A percentile compares a stretch with the other conserved stretches of the same genome.
Evolutionary conservation across 2,797 vertebrate species (phyloP).

Genomic region (Pangasius macronema): DNA sequence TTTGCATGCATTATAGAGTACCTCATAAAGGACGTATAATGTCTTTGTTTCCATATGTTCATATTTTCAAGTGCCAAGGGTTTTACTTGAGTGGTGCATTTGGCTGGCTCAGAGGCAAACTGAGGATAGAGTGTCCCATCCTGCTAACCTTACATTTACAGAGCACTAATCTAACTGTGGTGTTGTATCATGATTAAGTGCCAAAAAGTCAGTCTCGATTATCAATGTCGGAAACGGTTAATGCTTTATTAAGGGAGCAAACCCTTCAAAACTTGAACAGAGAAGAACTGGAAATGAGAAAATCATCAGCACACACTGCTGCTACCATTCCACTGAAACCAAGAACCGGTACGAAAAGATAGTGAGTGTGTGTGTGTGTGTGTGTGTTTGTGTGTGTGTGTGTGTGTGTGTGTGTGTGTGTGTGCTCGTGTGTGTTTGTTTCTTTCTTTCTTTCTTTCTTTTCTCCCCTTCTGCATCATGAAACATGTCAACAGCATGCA

Average conservation of each 20-base stretch:
- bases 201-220: constrained; percentile 70
- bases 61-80: constrained; percentile 71
- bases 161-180: constrained; percentile 5
- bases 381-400: constrained; percentile 24
- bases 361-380: constrained; percentile 24
- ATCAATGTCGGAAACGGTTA: constrained; percentile 69
- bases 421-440: neutral
- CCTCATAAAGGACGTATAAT: constrained; percentile 55
- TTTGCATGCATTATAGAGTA: constrained; percentile 69
- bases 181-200: constrained; percentile 63
- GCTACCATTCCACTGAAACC: neutral
- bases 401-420: constrained; percentile 4
- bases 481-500: constrained; percentile 55
- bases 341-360: constrained; percentile 47
- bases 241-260: constrained; percentile 71
- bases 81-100: constrained; percentile 51
- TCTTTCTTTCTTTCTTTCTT: neutral
- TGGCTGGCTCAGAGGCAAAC: constrained; percentile 54
- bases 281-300: constrained; percentile 20
- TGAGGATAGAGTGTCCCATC: constrained; percentile 43
- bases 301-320: neutral
- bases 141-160: constrained; percentile 43
- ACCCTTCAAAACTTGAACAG: constrained; percentile 47
- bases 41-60: constrained; percentile 47
- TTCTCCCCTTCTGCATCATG: constrained; percentile 37